Percentiles rank a stretch among this genome's conserved stretches.
These are phyloP conservation scores for Drosophila elegans DNA, from an alignment of 1,140 invertebrate genomes.

Conservation along the genomic window DNA sequence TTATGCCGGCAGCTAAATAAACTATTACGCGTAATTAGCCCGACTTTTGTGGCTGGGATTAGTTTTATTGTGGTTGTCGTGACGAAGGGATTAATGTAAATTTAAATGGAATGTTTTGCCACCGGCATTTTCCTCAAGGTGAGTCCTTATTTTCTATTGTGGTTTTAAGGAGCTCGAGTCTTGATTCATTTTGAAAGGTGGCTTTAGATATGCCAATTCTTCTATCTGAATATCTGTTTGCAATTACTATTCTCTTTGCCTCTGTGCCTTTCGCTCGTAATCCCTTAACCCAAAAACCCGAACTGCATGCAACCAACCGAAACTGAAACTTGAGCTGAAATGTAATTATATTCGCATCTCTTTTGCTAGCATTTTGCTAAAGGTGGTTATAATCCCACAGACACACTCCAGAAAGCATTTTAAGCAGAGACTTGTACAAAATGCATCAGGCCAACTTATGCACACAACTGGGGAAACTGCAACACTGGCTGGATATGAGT, in stretches of 20 bases:
- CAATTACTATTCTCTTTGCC: slow-evolving; percentile 7
- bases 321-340: slow-evolving; percentile 30
- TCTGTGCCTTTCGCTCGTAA: slow-evolving; percentile 1
- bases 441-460: slow-evolving; percentile 42
- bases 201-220: slow-evolving; percentile 9
- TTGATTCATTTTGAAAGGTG: slow-evolving; percentile 8
- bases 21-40: slow-evolving; percentile 68
- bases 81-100: slow-evolving; percentile 62
- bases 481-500: neutral
- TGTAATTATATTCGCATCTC: slow-evolving; percentile 51
- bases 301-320: slow-evolving; percentile 1
- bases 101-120: slow-evolving; percentile 56
- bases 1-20: slow-evolving; percentile 45
- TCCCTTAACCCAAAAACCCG: slow-evolving; percentile 14
- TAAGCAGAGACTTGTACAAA: slow-evolving; percentile 52
- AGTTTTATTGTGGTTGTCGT: slow-evolving; percentile 25
- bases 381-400: slow-evolving; percentile 49
- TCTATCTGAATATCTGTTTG: neutral
- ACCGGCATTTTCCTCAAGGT: slow-evolving; percentile 3
- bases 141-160: neutral
- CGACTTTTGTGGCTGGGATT: slow-evolving; percentile 42
- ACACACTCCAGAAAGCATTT: slow-evolving; percentile 59
- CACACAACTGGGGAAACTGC: slow-evolving; percentile 2
- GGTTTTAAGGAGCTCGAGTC: neutral
- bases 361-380: slow-evolving; percentile 23